Evolutionary conservation across 2,797 vertebrate genomes (phyloP).

Genomic region (Dromococcyx pavoninus): DNA sequence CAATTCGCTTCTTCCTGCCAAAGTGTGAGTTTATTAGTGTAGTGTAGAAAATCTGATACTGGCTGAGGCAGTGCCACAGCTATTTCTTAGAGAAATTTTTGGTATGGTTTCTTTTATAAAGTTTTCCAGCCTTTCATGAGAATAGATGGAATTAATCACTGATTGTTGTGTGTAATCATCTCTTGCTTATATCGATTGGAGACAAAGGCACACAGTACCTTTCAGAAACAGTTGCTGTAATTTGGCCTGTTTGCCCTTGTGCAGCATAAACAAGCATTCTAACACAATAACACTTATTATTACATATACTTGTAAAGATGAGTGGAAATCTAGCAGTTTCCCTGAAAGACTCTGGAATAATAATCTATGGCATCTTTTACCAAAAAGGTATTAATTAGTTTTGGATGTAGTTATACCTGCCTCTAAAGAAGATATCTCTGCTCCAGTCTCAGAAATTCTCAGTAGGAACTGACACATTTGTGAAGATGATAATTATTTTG

Average conservation of each 20-base stretch:
- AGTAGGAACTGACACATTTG: not conserved
- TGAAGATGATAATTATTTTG: conserved; percentile 3
- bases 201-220: not conserved
- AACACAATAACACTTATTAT: not conserved
- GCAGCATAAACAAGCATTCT: not conserved
- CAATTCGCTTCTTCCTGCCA: not conserved
- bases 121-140: not conserved
- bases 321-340: not conserved
- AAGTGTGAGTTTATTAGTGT: not conserved
- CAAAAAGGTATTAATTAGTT: not conserved
- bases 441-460: not conserved
- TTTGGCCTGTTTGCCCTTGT: not conserved
- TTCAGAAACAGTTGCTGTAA: not conserved
- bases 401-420: not conserved
- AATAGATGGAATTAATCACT: not conserved
- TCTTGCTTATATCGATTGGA: not conserved
- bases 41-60: not conserved
- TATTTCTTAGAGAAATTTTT: not conserved
- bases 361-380: not conserved
- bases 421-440: not conserved
- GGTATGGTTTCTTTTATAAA: not conserved
- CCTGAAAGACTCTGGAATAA: not conserved
- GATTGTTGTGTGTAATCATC: not conserved
- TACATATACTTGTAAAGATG: not conserved
- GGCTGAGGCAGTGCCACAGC: not conserved